Base-by-base conservation (phyloP, 2,113 vertebrate species). In the Oryzias curvinotus region DNA sequence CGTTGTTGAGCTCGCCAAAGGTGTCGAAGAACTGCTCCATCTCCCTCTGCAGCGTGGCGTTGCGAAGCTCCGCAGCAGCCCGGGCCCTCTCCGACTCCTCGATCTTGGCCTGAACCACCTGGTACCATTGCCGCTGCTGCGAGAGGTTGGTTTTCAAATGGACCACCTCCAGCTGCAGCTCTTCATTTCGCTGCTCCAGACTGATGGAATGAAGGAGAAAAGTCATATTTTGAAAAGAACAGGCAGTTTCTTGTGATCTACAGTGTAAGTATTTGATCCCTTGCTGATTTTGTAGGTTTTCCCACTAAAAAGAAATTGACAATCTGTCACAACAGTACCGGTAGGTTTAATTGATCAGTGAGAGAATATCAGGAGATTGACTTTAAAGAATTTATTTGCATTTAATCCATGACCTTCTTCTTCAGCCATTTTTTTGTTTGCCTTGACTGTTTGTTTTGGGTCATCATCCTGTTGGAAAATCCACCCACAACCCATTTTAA, bases 1-100 rank as follows among this genome's bases (percentile, higher is more conserved):
- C 90, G 3, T 76, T 82, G 77, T 84, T 94, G 65, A 87, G 87
- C 71, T 93, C 91, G n/a, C 91, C 81, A 0, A 92, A 95, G 50
- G 90, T 93, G 80, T 93, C 85, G 15, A 94, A 93, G 77, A 93
- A 93, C 61, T 93, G 90, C 45, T 94, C 93, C 90, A 91, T 93
- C 87, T 94, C 92, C 45, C 57, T 88, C 62, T 94, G 92, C 58
- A 94, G 90, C 1, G 43, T 82, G 18, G 89, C 36, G 1, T 95
- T 95, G 61, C 85, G 88, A 19, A 61, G 79, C 65, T 95, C 92
- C 0, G 91, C 92, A 0, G 90, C 88, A 13, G 71, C 83, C 16
- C 89, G 70, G 16, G 81, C 91, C 17, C 77, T 86, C 72, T 95
- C 92, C 0, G 89, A 89, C 4, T 93, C 91, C 1, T 17, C 16